These are phyloP conservation scores for Hydrocynus forskahlii DNA, from an alignment of 2,797 vertebrate species.

Conservation along the genomic window DNA sequence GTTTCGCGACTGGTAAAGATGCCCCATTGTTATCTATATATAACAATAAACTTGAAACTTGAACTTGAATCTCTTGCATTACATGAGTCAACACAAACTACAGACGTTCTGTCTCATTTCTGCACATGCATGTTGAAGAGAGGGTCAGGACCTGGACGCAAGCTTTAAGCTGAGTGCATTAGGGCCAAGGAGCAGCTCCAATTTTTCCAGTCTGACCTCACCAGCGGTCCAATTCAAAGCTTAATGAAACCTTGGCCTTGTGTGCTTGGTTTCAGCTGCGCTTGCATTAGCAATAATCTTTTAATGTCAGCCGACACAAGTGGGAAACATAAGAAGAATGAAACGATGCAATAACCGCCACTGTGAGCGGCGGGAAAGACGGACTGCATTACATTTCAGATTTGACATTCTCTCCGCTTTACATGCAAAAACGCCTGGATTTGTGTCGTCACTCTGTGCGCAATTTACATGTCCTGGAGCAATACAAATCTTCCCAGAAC, in stretches of 20 bases:
- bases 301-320: neutral
- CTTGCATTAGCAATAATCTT: neutral
- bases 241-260: neutral
- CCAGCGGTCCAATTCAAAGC: slow-evolving; percentile 7
- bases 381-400: neutral
- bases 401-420: neutral
- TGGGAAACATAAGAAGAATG: too few relatives aligned
- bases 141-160: neutral
- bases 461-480: neutral
- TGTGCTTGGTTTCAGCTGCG: neutral
- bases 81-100: too few relatives aligned
- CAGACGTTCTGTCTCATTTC: neutral
- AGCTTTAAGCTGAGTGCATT: slow-evolving; percentile 13
- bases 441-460: neutral
- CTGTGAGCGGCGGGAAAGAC: too few relatives aligned
- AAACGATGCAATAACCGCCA: too few relatives aligned
- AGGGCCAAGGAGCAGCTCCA: slow-evolving; percentile 25
- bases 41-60: too few relatives aligned
- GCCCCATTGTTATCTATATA: too few relatives aligned
- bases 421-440: neutral
- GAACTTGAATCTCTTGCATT: too few relatives aligned
- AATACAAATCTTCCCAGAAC: slow-evolving; percentile 19
- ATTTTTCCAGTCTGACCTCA: slow-evolving; percentile 8
- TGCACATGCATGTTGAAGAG: neutral
- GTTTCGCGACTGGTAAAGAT: too few relatives aligned